Conservation (phyloP, 1,140 invertebrate species). For the Aphis gossypii region DNA sequence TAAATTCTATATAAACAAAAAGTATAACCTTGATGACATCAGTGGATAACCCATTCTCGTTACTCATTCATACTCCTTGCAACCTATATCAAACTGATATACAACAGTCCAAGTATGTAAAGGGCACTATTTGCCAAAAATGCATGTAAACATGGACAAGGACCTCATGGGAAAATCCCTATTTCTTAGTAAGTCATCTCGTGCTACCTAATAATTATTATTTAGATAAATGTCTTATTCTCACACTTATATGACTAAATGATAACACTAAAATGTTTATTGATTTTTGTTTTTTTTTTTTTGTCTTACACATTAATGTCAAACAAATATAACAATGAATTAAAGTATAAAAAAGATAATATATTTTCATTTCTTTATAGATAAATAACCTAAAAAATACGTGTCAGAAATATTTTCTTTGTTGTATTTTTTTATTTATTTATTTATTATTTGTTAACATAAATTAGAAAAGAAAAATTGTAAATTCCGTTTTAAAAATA, state of each 20-base stretch:
- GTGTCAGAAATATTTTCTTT: not conserved
- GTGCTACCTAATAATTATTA: not conserved
- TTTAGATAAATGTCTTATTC: not conserved
- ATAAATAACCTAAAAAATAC: not conserved
- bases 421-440: not conserved
- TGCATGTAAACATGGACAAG: not conserved
- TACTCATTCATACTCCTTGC: not conserved
- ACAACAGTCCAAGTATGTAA: not conserved
- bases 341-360: not conserved
- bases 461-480: not conserved
- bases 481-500: not conserved
- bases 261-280: not conserved
- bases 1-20: not conserved
- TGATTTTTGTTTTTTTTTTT: not conserved
- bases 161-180: not conserved
- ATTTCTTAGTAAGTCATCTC: not conserved
- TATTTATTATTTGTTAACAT: not conserved
- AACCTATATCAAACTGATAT: not conserved
- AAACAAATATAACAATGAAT: not conserved
- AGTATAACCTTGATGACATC: too few relatives aligned
- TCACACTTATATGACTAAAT: not conserved
- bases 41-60: not conserved
- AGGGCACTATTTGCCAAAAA: not conserved
- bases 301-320: not conserved
- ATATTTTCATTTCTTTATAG: not conserved